Base-by-base conservation (phyloP, 2,888 invertebrate species). In the Phrixothrix hirtus region DNA sequence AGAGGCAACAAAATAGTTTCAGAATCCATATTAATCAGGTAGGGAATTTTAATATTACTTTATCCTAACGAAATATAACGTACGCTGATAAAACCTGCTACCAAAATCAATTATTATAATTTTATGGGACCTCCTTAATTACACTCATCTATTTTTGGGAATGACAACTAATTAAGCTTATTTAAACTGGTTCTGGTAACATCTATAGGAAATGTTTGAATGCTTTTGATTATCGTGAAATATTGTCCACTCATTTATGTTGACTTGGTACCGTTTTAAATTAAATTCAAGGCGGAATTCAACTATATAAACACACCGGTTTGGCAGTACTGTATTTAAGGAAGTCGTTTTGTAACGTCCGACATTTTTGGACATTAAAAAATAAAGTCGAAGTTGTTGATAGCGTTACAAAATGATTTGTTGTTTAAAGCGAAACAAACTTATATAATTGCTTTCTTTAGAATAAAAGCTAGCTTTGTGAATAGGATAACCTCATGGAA, bases 61-160 rank as follows among this genome's bases (percentile, higher is more conserved):
- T n/a, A n/a, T n/a, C 21, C 4, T 7, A 21, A 21, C 21, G 31
- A 48, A 37, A 54, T 54, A 44, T 32, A 43, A 38, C 10, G 39
- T 46, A 49, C 54, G 37, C 32, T 45, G 54, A 54, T 54, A 54
- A 54, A 54, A 54, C 48, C 32, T 34, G 54, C 54, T 54, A 54
- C 54, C 48, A 54, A 54, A 49, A 49, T 54, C 54, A 54, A 49
- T 54, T 54, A 54, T 54, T 54, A 44, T 54, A 54, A 54, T 54
- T 54, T 54, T 48, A 54, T 54, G 34, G 54, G 54, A 49, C 54
- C 54, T 53, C 54, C 49, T 54, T 54, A 54, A 54, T 54, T 54
- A 48, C 39, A 10, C 39, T 46, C 55, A 46, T 55, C 55, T 55
- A 55, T 55, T 50, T 55, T 45, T 55, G 50, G 55, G 50, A 55